phyloP scores from a whole-genome alignment of 2,113 vertebrate species.

The Crocuta crocuta region DNA sequence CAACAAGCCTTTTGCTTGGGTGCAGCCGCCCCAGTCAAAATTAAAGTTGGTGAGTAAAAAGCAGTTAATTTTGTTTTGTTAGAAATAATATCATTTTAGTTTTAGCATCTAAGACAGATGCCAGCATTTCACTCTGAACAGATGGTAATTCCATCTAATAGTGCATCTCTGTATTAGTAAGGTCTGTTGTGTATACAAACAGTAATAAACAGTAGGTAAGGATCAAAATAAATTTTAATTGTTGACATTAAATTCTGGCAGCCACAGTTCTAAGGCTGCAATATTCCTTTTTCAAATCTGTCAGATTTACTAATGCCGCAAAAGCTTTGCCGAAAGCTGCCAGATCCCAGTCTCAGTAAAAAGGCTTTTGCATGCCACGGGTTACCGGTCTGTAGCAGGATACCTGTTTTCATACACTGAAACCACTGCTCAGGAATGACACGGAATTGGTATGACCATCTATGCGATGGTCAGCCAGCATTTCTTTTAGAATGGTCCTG shows the following conservation, averaged over 20 bases:
- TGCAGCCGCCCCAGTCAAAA: constrained; percentile 68
- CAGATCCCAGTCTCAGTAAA: constrained; percentile 79
- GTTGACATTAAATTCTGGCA: constrained; percentile 96
- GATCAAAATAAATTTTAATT: constrained; percentile 96
- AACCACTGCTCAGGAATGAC: neutral
- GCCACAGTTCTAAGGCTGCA: constrained; percentile 87
- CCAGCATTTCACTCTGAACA: constrained; percentile 92
- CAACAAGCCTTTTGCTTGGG: constrained; percentile 78
- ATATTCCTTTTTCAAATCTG: constrained; percentile 88
- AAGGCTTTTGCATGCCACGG: constrained; percentile 57
- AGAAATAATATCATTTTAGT: constrained; percentile 93
- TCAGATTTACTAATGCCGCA: constrained; percentile 86
- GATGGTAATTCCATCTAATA: constrained; percentile 96
- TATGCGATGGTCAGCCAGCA: neutral
- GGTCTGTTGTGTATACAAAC: constrained; percentile 96
- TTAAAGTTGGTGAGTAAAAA: constrained; percentile 86
- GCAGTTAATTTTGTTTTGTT: constrained; percentile 92
- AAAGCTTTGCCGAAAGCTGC: constrained; percentile 80
- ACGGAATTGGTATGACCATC: neutral
- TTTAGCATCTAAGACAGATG: constrained; percentile 92
- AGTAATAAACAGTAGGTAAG: constrained; percentile 95
- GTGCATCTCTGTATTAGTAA: constrained; percentile 94
- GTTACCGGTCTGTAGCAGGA: constrained; percentile 46
- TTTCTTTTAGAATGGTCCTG: neutral
- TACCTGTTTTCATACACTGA: constrained; percentile 48